Evolutionary conservation across 2,888 invertebrate species (phyloP).

Genomic region (Apodemia zela): DNA sequence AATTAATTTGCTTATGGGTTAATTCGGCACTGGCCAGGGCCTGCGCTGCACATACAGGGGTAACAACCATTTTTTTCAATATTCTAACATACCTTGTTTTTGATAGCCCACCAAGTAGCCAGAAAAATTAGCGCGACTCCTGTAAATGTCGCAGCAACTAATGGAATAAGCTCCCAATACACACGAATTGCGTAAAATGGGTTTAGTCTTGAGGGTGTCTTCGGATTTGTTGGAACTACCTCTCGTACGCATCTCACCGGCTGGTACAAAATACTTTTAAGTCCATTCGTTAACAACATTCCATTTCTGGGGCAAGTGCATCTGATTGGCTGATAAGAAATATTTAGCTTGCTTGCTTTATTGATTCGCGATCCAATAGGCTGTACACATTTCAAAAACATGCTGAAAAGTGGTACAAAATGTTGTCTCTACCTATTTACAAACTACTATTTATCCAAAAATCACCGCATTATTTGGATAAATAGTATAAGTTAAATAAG

Average conservation of each 20-base stretch:
- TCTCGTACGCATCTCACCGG: constrained; percentile 28
- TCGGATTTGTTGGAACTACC: constrained; percentile 47
- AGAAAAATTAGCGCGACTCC: constrained; percentile 35
- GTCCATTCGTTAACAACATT: background rate
- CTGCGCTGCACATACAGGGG: too few relatives aligned
- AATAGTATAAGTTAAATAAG: too few relatives aligned
- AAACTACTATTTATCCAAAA: too few relatives aligned
- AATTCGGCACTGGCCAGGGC: too few relatives aligned
- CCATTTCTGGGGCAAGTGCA: background rate
- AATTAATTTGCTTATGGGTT: too few relatives aligned
- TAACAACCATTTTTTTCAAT: too few relatives aligned
- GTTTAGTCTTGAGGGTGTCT: constrained; percentile 43
- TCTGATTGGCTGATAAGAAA: background rate
- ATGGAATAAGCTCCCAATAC: constrained; percentile 62
- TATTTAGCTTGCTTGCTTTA: background rate
- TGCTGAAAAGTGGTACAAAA: background rate
- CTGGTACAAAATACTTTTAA: background rate
- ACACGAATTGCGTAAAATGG: constrained; percentile 41
- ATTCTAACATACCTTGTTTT: constrained; percentile 47
- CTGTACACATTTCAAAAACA: constrained; percentile 50
- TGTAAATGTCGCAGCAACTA: constrained; percentile 43
- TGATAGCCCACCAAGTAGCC: constrained; percentile 44
- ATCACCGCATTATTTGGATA: too few relatives aligned
- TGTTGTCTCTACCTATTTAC: too few relatives aligned
- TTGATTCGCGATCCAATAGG: constrained; percentile 11